phyloP scores from a whole-genome alignment of 1,140 invertebrate genomes.

The Drosophila albomicans region DNA sequence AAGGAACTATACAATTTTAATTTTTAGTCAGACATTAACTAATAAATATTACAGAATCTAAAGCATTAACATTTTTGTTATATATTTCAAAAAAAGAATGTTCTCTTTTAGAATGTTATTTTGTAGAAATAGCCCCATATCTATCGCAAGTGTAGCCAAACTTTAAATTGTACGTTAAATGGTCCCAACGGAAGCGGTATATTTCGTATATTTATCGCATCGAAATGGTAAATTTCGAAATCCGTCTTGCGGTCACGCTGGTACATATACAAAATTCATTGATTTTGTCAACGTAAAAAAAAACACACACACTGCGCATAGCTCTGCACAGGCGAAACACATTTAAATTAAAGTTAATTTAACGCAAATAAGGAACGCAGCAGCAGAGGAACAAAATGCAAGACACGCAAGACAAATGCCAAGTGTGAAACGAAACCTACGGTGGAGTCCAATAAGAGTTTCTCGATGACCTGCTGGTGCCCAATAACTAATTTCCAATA shows the following conservation, averaged over 20 bases:
- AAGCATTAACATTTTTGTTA: too few relatives aligned
- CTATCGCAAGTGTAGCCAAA: neutral
- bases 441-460: conserved; percentile 57
- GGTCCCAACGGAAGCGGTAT: neutral
- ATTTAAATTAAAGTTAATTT: conserved; percentile 56
- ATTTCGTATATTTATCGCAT: neutral
- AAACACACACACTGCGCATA: conserved; percentile 61
- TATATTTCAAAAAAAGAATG: too few relatives aligned
- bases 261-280: conserved; percentile 82
- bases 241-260: conserved; percentile 30
- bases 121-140: too few relatives aligned
- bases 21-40: too few relatives aligned
- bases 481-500: conserved; percentile 55
- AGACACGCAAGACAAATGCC: conserved; percentile 7
- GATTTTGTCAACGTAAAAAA: conserved; percentile 82
- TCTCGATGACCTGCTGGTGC: conserved; percentile 24
- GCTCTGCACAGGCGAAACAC: conserved; percentile 58
- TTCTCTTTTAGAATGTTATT: too few relatives aligned
- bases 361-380: conserved; percentile 60
- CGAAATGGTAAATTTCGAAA: neutral
- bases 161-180: neutral
- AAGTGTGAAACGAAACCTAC: conserved; percentile 26
- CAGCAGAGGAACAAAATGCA: conserved; percentile 41
- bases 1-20: too few relatives aligned
- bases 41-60: too few relatives aligned